These are phyloP conservation scores for Ctenopoma kingsleyae DNA, from an alignment of 2,797 vertebrate species.

Conservation along the genomic window DNA sequence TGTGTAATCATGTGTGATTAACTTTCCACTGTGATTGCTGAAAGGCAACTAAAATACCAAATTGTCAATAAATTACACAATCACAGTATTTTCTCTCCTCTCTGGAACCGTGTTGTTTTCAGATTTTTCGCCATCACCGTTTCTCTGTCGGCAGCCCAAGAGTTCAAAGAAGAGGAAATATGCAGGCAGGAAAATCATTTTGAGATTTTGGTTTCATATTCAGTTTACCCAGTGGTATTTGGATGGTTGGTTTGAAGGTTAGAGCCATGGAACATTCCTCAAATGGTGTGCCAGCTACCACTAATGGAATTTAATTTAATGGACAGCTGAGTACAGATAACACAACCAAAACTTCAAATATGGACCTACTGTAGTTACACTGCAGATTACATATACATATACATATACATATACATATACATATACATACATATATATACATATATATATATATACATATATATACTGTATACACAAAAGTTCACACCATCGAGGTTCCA, in stretches of 20 bases:
- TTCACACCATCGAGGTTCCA: no score
- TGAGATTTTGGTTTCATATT: slow-evolving; percentile 81
- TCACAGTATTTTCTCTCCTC: slow-evolving; percentile 16
- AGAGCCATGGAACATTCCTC: slow-evolving; percentile 85
- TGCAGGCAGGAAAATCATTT: slow-evolving; percentile 79
- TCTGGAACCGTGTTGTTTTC: slow-evolving; percentile 52
- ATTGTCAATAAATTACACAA: slow-evolving; percentile 29
- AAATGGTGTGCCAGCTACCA: slow-evolving; percentile 82
- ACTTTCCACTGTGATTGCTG: not conserved
- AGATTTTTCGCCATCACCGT: slow-evolving; percentile 36
- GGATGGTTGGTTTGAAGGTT: slow-evolving; percentile 82
- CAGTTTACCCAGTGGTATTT: slow-evolving; percentile 81
- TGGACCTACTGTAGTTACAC: slow-evolving; percentile 30
- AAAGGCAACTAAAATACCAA: slow-evolving; percentile 17
- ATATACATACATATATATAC: not conserved
- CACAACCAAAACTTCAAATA: slow-evolving; percentile 65
- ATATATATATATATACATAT: no score
- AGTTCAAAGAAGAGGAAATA: slow-evolving; percentile 84
- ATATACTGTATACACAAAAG: slow-evolving; percentile 1
- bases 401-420: not conserved
- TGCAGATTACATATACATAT: not conserved
- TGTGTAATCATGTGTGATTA: not conserved
- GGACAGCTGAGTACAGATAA: slow-evolving; percentile 71
- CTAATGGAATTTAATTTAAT: slow-evolving; percentile 83
- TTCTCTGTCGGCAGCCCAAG: slow-evolving; percentile 54